Evolutionary conservation across 2,113 vertebrate genomes (phyloP).

Genomic region (Pogona vitticeps): DNA sequence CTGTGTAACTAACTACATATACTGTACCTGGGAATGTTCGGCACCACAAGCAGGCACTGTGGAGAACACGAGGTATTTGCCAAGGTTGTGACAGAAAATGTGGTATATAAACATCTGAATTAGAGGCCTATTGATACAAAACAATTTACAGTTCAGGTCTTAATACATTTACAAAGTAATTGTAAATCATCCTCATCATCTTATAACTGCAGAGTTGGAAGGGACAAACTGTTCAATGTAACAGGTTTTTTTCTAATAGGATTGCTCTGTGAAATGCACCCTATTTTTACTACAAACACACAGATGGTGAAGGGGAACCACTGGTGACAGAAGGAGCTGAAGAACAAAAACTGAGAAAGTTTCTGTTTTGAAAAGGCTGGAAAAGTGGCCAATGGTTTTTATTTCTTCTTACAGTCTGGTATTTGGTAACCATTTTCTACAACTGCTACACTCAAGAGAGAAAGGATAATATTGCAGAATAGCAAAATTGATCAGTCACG

Average conservation of each 20-base stretch:
- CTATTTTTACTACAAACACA: background rate
- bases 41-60: background rate
- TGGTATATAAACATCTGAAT: too few relatives aligned
- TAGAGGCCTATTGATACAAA: too few relatives aligned
- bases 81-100: too few relatives aligned
- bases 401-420: too few relatives aligned
- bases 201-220: too few relatives aligned
- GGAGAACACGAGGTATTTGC: background rate
- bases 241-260: background rate
- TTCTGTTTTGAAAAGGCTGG: background rate
- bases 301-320: background rate
- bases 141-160: too few relatives aligned
- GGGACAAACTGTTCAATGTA: background rate
- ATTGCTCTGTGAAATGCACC: background rate
- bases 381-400: too few relatives aligned
- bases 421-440: background rate
- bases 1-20: background rate
- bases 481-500: background rate
- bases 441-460: background rate
- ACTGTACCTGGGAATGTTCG: too few relatives aligned
- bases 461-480: background rate
- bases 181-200: too few relatives aligned
- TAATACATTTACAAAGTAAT: too few relatives aligned
- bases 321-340: background rate
- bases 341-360: background rate